A percentile compares a stretch with the other conserved stretches of the same genome.
phyloP scores from a whole-genome alignment of 1,140 invertebrate genomes.

The Homalodisca vitripennis region DNA sequence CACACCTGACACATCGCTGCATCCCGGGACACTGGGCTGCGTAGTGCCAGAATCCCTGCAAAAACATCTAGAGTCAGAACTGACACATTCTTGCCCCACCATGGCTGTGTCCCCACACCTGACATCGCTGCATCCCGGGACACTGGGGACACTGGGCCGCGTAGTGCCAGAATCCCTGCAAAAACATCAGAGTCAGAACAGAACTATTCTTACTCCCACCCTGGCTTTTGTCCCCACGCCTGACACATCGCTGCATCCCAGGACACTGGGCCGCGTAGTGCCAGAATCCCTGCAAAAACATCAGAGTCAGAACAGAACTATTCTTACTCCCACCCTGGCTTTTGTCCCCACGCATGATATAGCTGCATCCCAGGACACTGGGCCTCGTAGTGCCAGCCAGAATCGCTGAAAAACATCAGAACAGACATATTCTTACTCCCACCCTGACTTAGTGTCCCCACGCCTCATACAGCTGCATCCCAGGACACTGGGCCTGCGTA shows the following conservation, averaged over 20 bases:
- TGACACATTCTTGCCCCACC: no score
- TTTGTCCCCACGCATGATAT: conserved; percentile 55
- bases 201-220: no score
- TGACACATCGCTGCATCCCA: conserved; percentile 52
- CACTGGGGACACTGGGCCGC: conserved; percentile 54
- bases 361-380: conserved; percentile 52
- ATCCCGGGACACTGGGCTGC: conserved; percentile 53
- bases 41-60: conserved; percentile 56
- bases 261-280: conserved; percentile 55
- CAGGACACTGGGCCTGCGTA: conserved; percentile 54
- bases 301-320: no score
- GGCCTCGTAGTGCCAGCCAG: conserved; percentile 56
- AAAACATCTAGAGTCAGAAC: no score
- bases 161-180: conserved; percentile 56
- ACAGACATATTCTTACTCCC: no score
- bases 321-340: conserved; percentile 53
- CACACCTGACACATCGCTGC: conserved; percentile 55
- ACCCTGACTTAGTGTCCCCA: conserved; percentile 53
- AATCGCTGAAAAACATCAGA: conserved; percentile 48
- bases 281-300: conserved; percentile 52
- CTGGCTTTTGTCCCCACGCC: conserved; percentile 53
- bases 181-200: background rate
- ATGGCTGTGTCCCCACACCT: conserved; percentile 54
- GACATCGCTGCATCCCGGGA: conserved; percentile 52
- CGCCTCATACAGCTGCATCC: conserved; percentile 53